Evolutionary conservation across 2,797 vertebrate species (phyloP), one percentile per base, ranked within the genome.

Genomic region (Petrocephalus sullivani): DNA sequence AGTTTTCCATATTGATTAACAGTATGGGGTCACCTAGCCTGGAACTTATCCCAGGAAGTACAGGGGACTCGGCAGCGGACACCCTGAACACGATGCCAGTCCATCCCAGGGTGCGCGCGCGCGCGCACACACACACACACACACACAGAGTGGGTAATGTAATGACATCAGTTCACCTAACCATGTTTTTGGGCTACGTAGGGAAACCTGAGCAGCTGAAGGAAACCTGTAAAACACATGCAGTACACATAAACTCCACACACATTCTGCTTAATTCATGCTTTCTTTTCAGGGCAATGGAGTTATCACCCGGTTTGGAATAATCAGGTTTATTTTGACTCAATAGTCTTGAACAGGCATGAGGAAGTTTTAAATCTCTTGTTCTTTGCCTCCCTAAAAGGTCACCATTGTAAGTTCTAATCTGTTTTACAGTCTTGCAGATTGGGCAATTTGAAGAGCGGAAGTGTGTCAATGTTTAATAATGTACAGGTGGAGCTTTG

Each of bases 381-480:
- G 4, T 12, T 33, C 56, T 49, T 12, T 87, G 28, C 3, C 64
- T 87, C 28, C 21, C 41, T 19, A 53, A 56, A 85, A 28, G 41
- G 57, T 54, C 56, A 85, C 51, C 58, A 71, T 85, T 78, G 19
- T 46, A 19, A 19, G 57, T 67, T 28, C 82, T 71, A 60, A 71
- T 88, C 81, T 53, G 14, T 60, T 78, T 46, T 78, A 78, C 49
- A 61, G n/a, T 57, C 23, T 61, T 41, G 41, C 88, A 86, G 84
- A 88, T 75, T 85, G 37, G 71, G 71, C 71, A 78, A 78, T 78
- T 78, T 78, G 71, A 78, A 78, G 19, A n/a, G 71, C 37, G 9
- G 60, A 23, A 16, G 61, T 86, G 54, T 81, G 64, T 78, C 71
- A 78, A 89, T 87, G 54, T 57, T 21, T 78, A 89, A 78, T 86